Percentiles rank a stretch among this genome's conserved stretches.
phyloP scores from a whole-genome alignment of 2,113 vertebrate genomes.

The Nothocercus nigrocapillus region DNA sequence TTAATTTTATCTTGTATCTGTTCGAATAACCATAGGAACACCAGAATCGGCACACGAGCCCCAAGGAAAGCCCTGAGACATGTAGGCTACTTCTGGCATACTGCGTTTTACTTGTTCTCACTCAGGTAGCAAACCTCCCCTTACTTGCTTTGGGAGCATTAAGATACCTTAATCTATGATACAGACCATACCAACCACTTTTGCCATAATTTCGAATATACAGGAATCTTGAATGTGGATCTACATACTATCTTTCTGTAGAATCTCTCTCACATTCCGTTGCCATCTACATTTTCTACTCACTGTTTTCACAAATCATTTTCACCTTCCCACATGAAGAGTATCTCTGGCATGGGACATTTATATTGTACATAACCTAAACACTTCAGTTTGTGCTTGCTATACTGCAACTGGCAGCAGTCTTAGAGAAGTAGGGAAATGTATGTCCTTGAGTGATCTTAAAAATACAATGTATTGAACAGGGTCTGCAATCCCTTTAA shows the following conservation, averaged over 20 bases:
- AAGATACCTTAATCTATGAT: neutral
- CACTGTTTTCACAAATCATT: slow-evolving; percentile 55
- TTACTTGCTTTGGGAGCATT: neutral
- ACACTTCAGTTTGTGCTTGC: neutral
- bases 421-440: neutral
- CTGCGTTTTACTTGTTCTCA: neutral
- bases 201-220: neutral
- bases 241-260: neutral
- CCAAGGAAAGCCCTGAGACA: neutral
- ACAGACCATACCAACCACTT: neutral
- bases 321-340: slow-evolving; percentile 42
- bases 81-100: neutral
- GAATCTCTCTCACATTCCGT: slow-evolving; percentile 11
- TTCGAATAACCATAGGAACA: neutral
- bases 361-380: slow-evolving; percentile 35
- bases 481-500: neutral
- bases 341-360: slow-evolving; percentile 48
- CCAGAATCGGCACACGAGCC: neutral
- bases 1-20: neutral
- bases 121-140: neutral
- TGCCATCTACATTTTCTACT: neutral
- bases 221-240: neutral
- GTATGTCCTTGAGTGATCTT: neutral
- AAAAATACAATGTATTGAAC: neutral
- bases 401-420: neutral